Evolutionary conservation across 2,797 vertebrate genomes (phyloP), one percentile per base, ranked within the genome.

Genomic region (Microctenopoma steveboyesi): DNA sequence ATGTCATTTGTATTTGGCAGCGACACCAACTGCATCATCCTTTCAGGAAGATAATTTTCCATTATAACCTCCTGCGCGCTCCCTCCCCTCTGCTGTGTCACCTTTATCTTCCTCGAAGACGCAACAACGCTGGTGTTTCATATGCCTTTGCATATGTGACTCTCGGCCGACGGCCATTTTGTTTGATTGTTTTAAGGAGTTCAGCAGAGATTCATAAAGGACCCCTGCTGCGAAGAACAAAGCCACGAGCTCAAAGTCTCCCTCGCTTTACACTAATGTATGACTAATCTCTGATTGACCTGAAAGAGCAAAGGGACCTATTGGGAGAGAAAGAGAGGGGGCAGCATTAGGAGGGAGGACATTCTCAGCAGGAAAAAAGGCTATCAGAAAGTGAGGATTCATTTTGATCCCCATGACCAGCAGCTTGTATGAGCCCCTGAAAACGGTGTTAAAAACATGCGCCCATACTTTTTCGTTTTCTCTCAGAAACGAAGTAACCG

Each of bases 161-260:
- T 71, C 58, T 62, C 47, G 0, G 56, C 74, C 71, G 74, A 79
- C 50, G 33, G 60, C 69, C 61, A 73, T 80, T 86, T 82, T 81
- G 71, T 68, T 76, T 83, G 76, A 81, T 88, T 88, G 81, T 83
- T 85, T 79, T 18, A 64, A 75, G 48, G 52, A 45, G 51, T 62
- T 74, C 39, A 57, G 62, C 61, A 12, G 69, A 69, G 78, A 72
- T 80, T 86, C 79, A 87, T 84, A 67, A 39, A 52, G 37, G 60
- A 39, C 57, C 65, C 77, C 78, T 2, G 67, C 75, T 42, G 82
- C 76, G 73, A 59, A 18, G 74, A 45, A 69, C 65, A 68, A 76
- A 74, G 54, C 47, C 22, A 22, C 22, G 22, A 71, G 43, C 72
- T 75, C 46, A 45, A 18, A 72, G 64, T 79, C 84, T 69, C 54